A percentile compares a stretch with the other conserved stretches of the same genome.
These are phyloP conservation scores for Neostethus bicornis DNA, from an alignment of 2,797 vertebrate species.

Conservation along the genomic window DNA sequence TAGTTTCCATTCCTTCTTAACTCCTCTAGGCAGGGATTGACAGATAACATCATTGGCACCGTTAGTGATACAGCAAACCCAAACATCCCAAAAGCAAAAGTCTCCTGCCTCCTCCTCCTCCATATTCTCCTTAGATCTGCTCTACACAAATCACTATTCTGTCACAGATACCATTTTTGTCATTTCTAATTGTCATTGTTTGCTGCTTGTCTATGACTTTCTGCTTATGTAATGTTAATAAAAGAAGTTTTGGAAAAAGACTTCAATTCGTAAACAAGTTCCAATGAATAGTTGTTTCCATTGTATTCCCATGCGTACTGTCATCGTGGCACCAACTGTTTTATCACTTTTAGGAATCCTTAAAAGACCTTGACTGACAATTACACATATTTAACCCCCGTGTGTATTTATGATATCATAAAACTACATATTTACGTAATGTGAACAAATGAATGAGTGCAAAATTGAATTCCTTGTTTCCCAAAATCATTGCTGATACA, in stretches of 20 bases:
- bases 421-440: too few relatives aligned
- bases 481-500: constrained; percentile 28
- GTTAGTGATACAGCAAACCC: constrained; percentile 54
- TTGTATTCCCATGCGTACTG: constrained; percentile 18
- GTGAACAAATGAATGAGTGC: too few relatives aligned
- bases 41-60: constrained; percentile 70
- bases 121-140: constrained; percentile 48
- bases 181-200: constrained; percentile 65
- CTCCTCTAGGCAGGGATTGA: constrained; percentile 50
- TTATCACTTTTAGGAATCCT: too few relatives aligned
- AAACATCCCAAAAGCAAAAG: constrained; percentile 68
- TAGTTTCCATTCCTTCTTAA: constrained; percentile 40
- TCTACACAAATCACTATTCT: constrained; percentile 47
- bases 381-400: too few relatives aligned
- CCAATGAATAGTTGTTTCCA: constrained; percentile 44
- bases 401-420: too few relatives aligned
- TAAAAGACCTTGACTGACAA: too few relatives aligned
- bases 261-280: constrained; percentile 43
- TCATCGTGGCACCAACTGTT: constrained; percentile 15
- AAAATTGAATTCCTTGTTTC: neutral
- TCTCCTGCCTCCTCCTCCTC: constrained; percentile 46
- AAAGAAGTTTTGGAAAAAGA: constrained; percentile 43
- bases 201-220: constrained; percentile 36
- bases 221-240: constrained; percentile 46
- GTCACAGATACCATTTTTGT: constrained; percentile 50